phyloP scores from a whole-genome alignment of 2,888 invertebrate species.

The Drosophila mercatorum region DNA sequence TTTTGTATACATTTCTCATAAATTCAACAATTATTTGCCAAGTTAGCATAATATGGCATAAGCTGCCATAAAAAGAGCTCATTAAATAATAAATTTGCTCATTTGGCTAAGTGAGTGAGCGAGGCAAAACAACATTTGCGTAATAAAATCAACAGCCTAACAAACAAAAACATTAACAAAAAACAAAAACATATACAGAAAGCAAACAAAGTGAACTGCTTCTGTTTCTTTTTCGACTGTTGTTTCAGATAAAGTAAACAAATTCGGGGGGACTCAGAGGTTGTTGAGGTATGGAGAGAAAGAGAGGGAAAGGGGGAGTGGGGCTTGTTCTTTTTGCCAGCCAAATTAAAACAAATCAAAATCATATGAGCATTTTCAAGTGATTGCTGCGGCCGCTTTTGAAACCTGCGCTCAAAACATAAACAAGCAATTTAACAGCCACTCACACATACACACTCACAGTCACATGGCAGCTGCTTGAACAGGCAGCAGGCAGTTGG shows the following conservation, averaged over 20 bases:
- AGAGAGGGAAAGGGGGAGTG: not conserved
- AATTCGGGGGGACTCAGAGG: not conserved
- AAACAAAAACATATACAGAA: conserved; percentile 11
- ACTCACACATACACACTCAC: conserved; percentile 32
- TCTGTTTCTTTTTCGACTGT: conserved; percentile 5
- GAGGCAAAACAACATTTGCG: conserved; percentile 38
- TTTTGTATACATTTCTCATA: not conserved
- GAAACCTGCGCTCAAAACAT: conserved; percentile 60
- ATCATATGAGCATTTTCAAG: conserved; percentile 75
- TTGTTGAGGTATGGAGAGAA: not conserved
- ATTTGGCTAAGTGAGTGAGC: conserved; percentile 57
- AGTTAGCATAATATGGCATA: not conserved
- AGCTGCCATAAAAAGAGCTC: conserved; percentile 2
- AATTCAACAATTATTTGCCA: conserved; percentile 6
- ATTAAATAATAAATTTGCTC: conserved; percentile 45
- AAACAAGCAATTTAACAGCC: conserved; percentile 76
- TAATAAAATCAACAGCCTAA: conserved; percentile 61
- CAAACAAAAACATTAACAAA: conserved; percentile 58
- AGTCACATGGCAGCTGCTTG: conserved; percentile 34
- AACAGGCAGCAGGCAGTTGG: conserved; percentile 68
- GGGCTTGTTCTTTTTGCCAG: conserved; percentile 34
- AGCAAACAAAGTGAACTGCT: conserved; percentile 24
- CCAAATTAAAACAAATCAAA: conserved; percentile 78
- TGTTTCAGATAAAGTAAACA: conserved; percentile 43
- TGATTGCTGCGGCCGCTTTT: conserved; percentile 56